Conservation (phyloP, 2,797 vertebrate genomes). For the Hypotaenidia philippensis region DNA sequence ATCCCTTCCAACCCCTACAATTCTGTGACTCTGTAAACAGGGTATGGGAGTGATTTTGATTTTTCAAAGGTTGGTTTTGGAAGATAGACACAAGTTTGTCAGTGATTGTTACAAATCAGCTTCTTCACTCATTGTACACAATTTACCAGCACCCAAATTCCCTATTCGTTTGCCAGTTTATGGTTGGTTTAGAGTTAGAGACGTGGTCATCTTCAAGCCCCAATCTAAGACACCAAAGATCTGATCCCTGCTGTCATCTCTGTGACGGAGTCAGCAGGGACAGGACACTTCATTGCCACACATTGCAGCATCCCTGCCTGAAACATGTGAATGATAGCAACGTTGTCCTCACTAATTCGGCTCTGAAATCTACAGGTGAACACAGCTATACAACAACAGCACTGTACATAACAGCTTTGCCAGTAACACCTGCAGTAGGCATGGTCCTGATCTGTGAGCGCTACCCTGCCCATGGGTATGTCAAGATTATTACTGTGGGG, state of each 20-base stretch:
- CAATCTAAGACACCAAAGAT: background rate
- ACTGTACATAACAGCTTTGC: background rate
- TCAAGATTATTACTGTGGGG: accelerated
- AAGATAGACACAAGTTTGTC: background rate
- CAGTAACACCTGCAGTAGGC: background rate
- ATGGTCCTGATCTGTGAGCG: too few species aligned
- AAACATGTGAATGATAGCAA: background rate
- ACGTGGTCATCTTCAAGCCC: background rate
- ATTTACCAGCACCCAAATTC: background rate
- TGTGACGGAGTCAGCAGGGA: background rate
- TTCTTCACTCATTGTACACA: background rate
- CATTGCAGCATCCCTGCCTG: background rate
- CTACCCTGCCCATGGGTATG: accelerated
- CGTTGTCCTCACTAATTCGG: background rate
- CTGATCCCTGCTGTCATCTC: background rate
- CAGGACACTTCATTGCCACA: background rate
- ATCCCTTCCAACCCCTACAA: too few species aligned
- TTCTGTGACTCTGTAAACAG: background rate
- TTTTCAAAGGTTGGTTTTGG: background rate
- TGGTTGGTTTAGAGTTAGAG: background rate
- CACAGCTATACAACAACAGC: background rate
- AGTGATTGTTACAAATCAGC: background rate
- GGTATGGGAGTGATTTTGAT: background rate
- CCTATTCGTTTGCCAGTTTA: background rate
- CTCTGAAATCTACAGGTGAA: background rate